Conservation (phyloP, 2,888 invertebrate genomes). For the Cryptocephalus moraei region DNA sequence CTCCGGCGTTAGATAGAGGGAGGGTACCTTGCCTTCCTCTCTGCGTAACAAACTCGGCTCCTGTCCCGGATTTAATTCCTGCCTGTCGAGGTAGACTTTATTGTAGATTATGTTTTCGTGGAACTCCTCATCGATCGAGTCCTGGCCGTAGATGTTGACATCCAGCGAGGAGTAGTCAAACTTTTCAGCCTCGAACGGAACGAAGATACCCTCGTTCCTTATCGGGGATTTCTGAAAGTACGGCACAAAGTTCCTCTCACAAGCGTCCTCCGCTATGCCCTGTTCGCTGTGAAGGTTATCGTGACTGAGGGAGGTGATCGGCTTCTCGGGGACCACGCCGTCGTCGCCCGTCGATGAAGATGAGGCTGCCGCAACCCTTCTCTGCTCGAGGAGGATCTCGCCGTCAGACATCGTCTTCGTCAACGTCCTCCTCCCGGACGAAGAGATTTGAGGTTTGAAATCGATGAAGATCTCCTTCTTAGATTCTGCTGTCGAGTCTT, state of each 20-base stretch:
- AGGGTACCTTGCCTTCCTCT: conserved; percentile 43
- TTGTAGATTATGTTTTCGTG: conserved; percentile 72
- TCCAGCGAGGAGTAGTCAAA: conserved; percentile 32
- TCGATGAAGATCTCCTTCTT: conserved; percentile 60
- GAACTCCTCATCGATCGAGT: conserved; percentile 59
- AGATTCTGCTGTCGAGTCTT: conserved; percentile 33
- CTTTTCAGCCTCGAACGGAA: conserved; percentile 24
- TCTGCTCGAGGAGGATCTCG: conserved; percentile 56
- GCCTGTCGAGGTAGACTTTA: conserved; percentile 51
- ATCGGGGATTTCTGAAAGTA: conserved; percentile 43
- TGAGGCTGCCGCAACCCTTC: conserved; percentile 32
- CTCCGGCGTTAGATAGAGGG: conserved; percentile 35
- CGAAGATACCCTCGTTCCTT: conserved; percentile 26
- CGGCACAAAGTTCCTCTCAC: conserved; percentile 21
- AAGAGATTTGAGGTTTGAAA: conserved; percentile 66
- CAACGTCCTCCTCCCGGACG: conserved; percentile 35
- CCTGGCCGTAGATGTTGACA: conserved; percentile 30
- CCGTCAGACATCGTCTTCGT: conserved; percentile 75
- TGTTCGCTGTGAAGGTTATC: conserved; percentile 42
- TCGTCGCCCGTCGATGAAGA: conserved; percentile 24
- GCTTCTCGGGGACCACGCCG: conserved; percentile 37
- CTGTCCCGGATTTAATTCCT: conserved; percentile 9
- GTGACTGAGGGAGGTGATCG: conserved; percentile 50
- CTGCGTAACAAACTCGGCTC: conserved; percentile 15
- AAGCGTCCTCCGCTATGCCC: conserved; percentile 17